Evolutionary conservation across 2,113 vertebrate genomes (phyloP).

Genomic region (Naja naja): DNA sequence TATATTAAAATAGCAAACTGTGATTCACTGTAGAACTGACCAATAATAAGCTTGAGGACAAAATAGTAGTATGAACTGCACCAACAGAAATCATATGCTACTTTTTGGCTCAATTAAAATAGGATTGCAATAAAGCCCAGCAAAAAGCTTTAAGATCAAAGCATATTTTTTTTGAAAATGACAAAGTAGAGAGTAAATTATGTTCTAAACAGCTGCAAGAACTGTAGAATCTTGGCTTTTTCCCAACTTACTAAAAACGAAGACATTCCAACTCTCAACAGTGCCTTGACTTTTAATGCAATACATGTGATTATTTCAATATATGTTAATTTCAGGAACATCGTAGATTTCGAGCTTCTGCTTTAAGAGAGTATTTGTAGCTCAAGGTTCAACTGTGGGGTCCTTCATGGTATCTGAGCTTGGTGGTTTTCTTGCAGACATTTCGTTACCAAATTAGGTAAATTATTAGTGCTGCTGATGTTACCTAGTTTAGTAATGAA

Average conservation of each 20-base stretch:
- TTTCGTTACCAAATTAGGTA: no score
- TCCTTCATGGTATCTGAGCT: no score
- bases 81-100: not conserved
- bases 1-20: not conserved
- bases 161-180: not conserved
- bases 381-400: no score
- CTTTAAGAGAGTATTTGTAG: no score
- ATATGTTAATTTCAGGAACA: not conserved
- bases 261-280: not conserved
- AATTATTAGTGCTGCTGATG: no score
- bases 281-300: not conserved
- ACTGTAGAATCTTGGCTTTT: slow-evolving; percentile 1
- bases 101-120: slow-evolving; percentile 5
- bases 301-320: not conserved
- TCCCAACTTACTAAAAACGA: not conserved
- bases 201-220: slow-evolving; percentile 1
- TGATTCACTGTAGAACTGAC: not conserved
- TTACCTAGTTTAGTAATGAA: no score
- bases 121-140: slow-evolving; percentile 6
- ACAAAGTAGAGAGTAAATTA: not conserved
- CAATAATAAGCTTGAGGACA: not conserved
- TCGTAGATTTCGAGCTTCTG: not conserved
- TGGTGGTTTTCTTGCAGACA: no score
- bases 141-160: not conserved
- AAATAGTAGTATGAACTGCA: not conserved